Evolutionary conservation across 2,888 invertebrate genomes (phyloP).

Genomic region (Rhagonycha fulva): DNA sequence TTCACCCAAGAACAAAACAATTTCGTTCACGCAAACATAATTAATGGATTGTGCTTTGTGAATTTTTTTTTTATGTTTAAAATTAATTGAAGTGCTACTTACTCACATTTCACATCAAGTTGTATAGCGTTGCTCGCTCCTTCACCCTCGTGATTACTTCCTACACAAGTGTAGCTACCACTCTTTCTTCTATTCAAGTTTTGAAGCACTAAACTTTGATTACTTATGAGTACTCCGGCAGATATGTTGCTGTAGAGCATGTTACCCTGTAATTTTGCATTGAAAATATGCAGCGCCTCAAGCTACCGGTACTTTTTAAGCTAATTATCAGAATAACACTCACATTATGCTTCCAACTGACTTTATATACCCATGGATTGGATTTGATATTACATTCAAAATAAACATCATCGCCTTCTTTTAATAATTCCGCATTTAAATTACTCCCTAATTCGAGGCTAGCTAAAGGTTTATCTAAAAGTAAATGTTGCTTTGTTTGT

Average conservation of each 20-base stretch:
- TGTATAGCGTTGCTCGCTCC: slow-evolving; percentile 85
- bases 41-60: neutral
- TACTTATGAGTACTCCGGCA: slow-evolving; percentile 82
- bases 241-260: slow-evolving; percentile 79
- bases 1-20: slow-evolving; percentile 46
- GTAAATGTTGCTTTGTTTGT: neutral
- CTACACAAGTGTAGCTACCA: slow-evolving; percentile 86
- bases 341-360: slow-evolving; percentile 78
- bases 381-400: slow-evolving; percentile 90
- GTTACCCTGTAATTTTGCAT: slow-evolving; percentile 64
- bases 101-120: slow-evolving; percentile 85
- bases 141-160: slow-evolving; percentile 85
- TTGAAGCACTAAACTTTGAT: slow-evolving; percentile 87
- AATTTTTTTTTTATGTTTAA: neutral
- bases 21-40: neutral
- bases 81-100: slow-evolving; percentile 11
- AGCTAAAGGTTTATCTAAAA: slow-evolving; percentile 82
- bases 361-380: slow-evolving; percentile 82
- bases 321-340: slow-evolving; percentile 49
- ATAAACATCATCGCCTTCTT: slow-evolving; percentile 88
- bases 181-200: slow-evolving; percentile 75
- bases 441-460: slow-evolving; percentile 82
- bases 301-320: neutral
- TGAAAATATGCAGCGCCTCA: slow-evolving; percentile 17
- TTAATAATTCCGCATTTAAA: slow-evolving; percentile 76